Evolutionary conservation across 1,140 invertebrate species (phyloP).

Genomic region (Acromyrmex charruanus): DNA sequence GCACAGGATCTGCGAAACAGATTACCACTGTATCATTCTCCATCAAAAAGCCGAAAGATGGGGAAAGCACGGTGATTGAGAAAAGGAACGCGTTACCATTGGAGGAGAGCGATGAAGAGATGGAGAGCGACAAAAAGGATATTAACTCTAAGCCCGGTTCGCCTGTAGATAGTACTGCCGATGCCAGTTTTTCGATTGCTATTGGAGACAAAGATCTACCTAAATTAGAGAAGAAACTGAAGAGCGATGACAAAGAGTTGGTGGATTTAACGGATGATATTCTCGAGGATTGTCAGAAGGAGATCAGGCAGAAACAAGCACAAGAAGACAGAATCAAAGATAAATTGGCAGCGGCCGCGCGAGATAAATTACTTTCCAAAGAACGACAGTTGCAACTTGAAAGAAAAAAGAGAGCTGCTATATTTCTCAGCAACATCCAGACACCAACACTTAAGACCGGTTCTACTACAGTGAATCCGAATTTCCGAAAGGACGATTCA

Average conservation of each 20-base stretch:
- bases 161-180: conserved; percentile 55
- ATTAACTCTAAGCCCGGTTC: conserved; percentile 77
- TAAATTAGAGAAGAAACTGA: conserved; percentile 73
- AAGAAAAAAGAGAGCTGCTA: conserved; percentile 89
- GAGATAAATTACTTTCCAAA: conserved; percentile 88
- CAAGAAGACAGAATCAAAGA: conserved; percentile 89
- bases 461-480: conserved; percentile 6
- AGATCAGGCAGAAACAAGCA: conserved; percentile 81
- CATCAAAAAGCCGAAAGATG: conserved; percentile 93
- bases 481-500: conserved; percentile 70
- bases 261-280: conserved; percentile 87
- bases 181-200: conserved; percentile 9
- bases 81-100: conserved; percentile 89
- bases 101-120: conserved; percentile 92
- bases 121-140: conserved; percentile 86
- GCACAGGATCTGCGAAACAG: conserved; percentile 74
- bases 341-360: conserved; percentile 88
- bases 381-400: conserved; percentile 91
- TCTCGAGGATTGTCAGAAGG: conserved; percentile 83
- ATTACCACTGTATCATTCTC: conserved; percentile 92
- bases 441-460: conserved; percentile 66
- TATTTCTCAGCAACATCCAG: conserved; percentile 89
- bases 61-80: conserved; percentile 89
- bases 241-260: conserved; percentile 82
- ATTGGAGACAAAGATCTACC: conserved; percentile 65